phyloP scores from a whole-genome alignment of 1,140 invertebrate species.

The Caerostris darwini region DNA sequence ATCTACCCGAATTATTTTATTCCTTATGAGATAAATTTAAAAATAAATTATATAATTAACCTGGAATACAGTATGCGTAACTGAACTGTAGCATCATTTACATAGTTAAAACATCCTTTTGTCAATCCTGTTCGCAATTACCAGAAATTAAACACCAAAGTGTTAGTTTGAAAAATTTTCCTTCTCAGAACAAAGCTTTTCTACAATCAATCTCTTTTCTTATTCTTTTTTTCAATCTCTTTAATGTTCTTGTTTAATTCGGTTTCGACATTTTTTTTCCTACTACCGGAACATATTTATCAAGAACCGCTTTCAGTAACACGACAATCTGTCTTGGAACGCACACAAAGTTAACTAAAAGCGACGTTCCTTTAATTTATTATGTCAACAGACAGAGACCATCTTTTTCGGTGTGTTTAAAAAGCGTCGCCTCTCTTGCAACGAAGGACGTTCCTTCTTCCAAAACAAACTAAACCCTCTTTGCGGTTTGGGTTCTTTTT shows the following conservation, averaged over 20 bases:
- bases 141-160: background rate
- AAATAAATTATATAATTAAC: too few species aligned
- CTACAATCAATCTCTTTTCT: too few species aligned
- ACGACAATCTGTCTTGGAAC: background rate
- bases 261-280: background rate
- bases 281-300: background rate
- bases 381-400: constrained; percentile 2
- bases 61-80: too few species aligned
- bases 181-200: background rate
- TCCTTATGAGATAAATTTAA: too few species aligned
- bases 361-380: background rate
- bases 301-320: background rate
- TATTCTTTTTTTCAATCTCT: too few species aligned
- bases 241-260: background rate
- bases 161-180: background rate
- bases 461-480: constrained; percentile 9
- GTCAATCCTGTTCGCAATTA: background rate
- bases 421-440: background rate
- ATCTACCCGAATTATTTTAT: too few species aligned
- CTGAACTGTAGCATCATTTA: too few species aligned
- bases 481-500: background rate
- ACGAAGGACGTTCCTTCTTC: background rate
- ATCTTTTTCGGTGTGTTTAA: background rate
- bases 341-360: background rate
- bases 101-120: background rate